Evolutionary conservation across 2,113 vertebrate genomes (phyloP), one percentile per base, ranked within the genome.

Genomic region (Nannobrachium achirus): DNA sequence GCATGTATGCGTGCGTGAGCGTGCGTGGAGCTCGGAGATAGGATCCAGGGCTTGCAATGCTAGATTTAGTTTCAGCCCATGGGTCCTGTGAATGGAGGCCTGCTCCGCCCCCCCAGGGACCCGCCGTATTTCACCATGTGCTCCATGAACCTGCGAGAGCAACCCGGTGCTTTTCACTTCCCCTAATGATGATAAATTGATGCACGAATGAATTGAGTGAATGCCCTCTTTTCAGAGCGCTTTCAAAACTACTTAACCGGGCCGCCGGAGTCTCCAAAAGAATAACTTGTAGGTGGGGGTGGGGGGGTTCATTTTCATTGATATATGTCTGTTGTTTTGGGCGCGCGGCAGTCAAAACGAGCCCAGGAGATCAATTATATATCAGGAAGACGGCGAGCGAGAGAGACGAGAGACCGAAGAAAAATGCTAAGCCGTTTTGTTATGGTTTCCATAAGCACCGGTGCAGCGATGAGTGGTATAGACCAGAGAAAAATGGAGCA

Each of bases 121-220:
- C 72, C 80, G 79, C 78, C 57, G 76, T 88, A 85, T 87, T 84
- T 90, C 79, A 89, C 75, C 81, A 42, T 85, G 68, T 73, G 81
- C 75, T 61, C 3, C 25, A 73, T 63, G 77, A 80, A 80, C 81
- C 73, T 78, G 73, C 74, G 75, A 4, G 77, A 72, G 71, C 68
- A 74, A 68, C 78, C 78, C 75, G 20, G 58, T 80, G 80, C 74
- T 78, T 81, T 77, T 82, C 76, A 51, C 69, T 77, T 51, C 75
- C 61, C 66, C 66, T 89, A 90, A 92, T 89, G 86, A 91, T 88
- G 89, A 89, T 83, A 89, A 90, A 90, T 88, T n/a, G 84, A 87
- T 81, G 83, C 83, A 85, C 62, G 80, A 76, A 55, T 86, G 87
- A 88, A 50, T 73, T 48, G 70, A 72, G 76, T 75, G 75, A 86